Evolutionary conservation across 1,140 invertebrate genomes (phyloP).

Genomic region (Drosophila biarmipes): DNA sequence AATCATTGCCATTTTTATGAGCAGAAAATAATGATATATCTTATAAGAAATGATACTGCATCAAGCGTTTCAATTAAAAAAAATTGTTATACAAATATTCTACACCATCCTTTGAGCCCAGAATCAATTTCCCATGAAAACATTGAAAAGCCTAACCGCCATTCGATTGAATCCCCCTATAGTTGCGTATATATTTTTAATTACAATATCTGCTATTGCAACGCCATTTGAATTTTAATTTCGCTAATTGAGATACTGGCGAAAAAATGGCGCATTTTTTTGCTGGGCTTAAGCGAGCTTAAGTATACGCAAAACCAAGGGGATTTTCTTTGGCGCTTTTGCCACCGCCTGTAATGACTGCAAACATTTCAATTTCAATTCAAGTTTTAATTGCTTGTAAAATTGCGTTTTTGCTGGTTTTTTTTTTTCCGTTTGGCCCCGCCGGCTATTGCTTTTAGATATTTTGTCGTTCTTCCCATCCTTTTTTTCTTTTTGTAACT

Average conservation of each 20-base stretch:
- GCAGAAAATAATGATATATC: too few relatives aligned
- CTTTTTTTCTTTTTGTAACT: too few relatives aligned
- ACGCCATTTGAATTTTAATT: conserved; percentile 3
- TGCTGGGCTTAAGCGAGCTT: not conserved
- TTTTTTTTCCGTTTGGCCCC: conserved; percentile 3
- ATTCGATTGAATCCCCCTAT: not conserved
- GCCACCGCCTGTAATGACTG: conserved; percentile 17
- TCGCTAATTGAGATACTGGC: not conserved
- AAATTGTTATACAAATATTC: not conserved
- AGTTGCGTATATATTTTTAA: not conserved
- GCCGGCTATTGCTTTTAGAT: conserved; percentile 26
- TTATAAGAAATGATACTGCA: too few relatives aligned
- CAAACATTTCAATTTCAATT: conserved; percentile 71
- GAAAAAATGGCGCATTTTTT: not conserved
- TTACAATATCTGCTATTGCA: not conserved
- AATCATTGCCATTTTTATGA: not conserved
- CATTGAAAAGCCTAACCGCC: not conserved
- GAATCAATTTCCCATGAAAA: not conserved
- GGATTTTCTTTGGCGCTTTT: not conserved
- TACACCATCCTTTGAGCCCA: not conserved
- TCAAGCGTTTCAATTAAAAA: too few relatives aligned
- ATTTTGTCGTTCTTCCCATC: conserved; percentile 27
- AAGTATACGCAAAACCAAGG: conserved; percentile 8
- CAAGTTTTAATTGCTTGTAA: conserved; percentile 78
- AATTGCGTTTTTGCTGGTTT: conserved; percentile 51